These are phyloP conservation scores for Palythoa grandis DNA, from an alignment of 92 coral and sea anemone species.

Conservation along the genomic window DNA sequence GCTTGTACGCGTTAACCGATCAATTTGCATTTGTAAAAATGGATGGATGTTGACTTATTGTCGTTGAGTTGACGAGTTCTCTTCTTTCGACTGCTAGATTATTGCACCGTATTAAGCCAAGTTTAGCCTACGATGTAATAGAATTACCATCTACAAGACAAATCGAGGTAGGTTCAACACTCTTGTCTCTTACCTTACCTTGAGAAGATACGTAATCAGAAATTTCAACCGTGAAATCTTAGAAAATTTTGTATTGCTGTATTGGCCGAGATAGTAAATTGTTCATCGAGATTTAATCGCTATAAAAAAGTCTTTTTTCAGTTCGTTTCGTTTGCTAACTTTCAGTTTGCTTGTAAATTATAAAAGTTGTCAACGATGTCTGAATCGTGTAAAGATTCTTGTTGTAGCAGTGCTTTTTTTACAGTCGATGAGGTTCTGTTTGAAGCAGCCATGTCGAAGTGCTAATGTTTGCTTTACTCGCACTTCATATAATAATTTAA, in stretches of 20 bases:
- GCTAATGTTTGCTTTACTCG: neutral
- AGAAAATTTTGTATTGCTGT: neutral
- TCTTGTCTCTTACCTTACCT: neutral
- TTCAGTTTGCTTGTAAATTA: neutral
- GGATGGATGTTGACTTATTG: neutral
- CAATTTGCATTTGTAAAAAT: neutral
- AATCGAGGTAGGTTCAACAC: conserved; percentile 28
- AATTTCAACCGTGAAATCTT: neutral
- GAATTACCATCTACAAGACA: conserved; percentile 35
- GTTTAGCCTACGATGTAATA: conserved; percentile 42
- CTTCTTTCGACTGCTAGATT: neutral
- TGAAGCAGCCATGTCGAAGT: neutral
- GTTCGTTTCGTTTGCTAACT: conserved; percentile 2
- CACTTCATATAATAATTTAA: conserved; percentile 1
- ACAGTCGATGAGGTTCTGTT: neutral
- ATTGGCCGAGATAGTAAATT: neutral
- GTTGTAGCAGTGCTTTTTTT: neutral
- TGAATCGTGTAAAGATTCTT: neutral
- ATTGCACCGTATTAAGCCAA: conserved; percentile 39
- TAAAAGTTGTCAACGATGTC: neutral
- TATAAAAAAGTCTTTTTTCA: neutral
- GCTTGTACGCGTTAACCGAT: neutral
- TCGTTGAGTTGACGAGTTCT: neutral
- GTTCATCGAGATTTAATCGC: neutral
- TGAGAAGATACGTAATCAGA: neutral